A percentile compares a stretch with the other conserved stretches of the same genome.
Conservation (phyloP, 2,113 vertebrate species). For the Peucedramus taeniatus region DNA sequence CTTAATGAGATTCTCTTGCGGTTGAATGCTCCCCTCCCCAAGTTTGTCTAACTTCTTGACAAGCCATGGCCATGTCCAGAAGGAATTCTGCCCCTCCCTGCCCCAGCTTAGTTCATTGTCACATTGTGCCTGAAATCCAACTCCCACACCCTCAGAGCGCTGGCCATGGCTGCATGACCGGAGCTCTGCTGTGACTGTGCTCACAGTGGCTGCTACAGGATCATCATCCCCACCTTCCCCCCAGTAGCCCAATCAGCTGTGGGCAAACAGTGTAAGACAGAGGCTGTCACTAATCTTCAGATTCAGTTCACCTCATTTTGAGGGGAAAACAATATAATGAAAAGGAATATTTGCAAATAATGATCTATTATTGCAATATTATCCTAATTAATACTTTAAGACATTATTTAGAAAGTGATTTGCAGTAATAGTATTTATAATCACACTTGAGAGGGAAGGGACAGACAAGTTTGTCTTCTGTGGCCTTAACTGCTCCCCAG, state of each 20-base stretch:
- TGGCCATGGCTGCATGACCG: rapidly evolving
- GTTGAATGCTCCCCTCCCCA: not conserved
- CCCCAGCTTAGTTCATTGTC: not conserved
- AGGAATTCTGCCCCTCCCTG: not conserved
- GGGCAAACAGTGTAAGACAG: not conserved
- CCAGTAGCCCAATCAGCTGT: not conserved
- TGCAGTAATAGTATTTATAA: not conserved
- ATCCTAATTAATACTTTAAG: not conserved
- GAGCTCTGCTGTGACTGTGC: not conserved
- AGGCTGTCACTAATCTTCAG: not conserved
- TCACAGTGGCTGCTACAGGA: not conserved
- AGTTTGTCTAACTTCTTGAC: not conserved
- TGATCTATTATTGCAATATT: not conserved
- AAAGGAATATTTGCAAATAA: not conserved
- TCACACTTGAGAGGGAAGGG: not conserved
- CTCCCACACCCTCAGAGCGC: not conserved
- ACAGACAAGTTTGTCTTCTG: not conserved
- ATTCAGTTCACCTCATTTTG: not conserved
- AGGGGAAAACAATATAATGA: not conserved
- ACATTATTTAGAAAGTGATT: not conserved
- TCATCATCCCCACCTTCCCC: not conserved
- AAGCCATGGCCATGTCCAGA: not conserved
- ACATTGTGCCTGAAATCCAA: not conserved
- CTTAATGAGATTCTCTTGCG: not conserved
- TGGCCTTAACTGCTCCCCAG: not conserved